Percentiles rank a stretch among this genome's conserved stretches.
Evolutionary conservation across 2,797 vertebrate species (phyloP).

Genomic region (Scleropages formosus): DNA sequence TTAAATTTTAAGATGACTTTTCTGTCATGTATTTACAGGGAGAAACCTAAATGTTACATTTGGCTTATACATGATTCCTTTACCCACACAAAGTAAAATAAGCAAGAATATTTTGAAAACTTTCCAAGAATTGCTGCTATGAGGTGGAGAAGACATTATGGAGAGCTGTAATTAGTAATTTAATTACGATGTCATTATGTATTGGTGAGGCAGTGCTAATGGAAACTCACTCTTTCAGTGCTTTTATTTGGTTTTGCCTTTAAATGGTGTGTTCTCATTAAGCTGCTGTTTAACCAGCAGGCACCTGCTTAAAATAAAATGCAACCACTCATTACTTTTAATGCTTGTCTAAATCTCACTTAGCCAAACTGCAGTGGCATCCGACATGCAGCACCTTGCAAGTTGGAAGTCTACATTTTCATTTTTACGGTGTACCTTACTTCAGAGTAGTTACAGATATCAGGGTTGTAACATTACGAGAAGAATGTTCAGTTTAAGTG

Average conservation of each 20-base stretch:
- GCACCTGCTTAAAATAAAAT: slow-evolving; percentile 70
- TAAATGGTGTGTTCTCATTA: slow-evolving; percentile 69
- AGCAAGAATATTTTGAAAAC: slow-evolving; percentile 15
- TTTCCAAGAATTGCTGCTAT: slow-evolving; percentile 35
- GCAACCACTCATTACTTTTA: slow-evolving; percentile 71
- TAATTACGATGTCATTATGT: slow-evolving; percentile 49
- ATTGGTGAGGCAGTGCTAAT: slow-evolving; percentile 55
- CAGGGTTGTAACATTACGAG: no score
- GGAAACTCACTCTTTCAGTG: slow-evolving; percentile 57
- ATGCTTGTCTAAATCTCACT: slow-evolving; percentile 60
- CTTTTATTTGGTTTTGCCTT: slow-evolving; percentile 58
- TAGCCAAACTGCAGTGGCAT: slow-evolving; percentile 54
- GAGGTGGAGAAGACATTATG: slow-evolving; percentile 45
- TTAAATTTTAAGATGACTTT: no score
- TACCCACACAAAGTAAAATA: neutral
- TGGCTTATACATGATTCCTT: neutral
- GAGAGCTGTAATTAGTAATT: slow-evolving; percentile 51
- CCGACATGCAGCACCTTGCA: slow-evolving; percentile 55
- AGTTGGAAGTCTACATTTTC: no score
- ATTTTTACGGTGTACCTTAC: no score
- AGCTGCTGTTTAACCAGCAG: slow-evolving; percentile 63
- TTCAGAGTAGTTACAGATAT: no score
- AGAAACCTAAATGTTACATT: neutral
- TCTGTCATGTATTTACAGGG: no score
- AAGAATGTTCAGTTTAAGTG: no score